A percentile compares a stretch with the other conserved stretches of the same genome.
Evolutionary conservation across 2,113 vertebrate species (phyloP).

Genomic region (Calidris pugnax): DNA sequence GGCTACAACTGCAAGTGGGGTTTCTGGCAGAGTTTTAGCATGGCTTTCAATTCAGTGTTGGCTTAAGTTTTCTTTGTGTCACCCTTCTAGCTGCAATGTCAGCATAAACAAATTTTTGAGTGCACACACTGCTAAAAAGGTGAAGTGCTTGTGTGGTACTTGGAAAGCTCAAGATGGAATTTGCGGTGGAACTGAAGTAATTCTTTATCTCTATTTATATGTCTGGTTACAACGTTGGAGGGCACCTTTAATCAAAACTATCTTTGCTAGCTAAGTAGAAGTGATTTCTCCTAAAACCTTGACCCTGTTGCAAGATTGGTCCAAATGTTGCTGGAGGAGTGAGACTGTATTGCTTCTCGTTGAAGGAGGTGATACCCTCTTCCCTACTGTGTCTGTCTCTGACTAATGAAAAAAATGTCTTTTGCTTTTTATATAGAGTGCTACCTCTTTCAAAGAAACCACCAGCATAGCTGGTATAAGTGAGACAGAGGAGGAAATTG

Average conservation of each 20-base stretch:
- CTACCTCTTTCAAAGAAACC: conserved; percentile 10
- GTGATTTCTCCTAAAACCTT: neutral
- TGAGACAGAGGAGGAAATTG: neutral
- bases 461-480: neutral
- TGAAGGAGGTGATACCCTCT: neutral
- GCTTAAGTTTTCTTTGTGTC: neutral
- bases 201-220: neutral
- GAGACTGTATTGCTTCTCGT: neutral
- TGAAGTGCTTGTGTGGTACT: neutral
- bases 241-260: neutral
- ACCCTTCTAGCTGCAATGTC: neutral
- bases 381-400: neutral
- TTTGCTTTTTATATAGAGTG: conserved; percentile 32
- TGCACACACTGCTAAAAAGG: neutral
- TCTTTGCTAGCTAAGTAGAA: neutral
- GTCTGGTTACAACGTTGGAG: neutral
- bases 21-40: neutral
- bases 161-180: neutral
- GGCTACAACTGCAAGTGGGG: neutral
- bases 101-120: neutral
- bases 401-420: neutral
- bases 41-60: neutral
- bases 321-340: neutral
- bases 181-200: neutral
- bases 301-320: neutral